These are phyloP conservation scores for Dipus sagitta DNA, from an alignment of 2,797 vertebrate genomes.

Conservation along the genomic window DNA sequence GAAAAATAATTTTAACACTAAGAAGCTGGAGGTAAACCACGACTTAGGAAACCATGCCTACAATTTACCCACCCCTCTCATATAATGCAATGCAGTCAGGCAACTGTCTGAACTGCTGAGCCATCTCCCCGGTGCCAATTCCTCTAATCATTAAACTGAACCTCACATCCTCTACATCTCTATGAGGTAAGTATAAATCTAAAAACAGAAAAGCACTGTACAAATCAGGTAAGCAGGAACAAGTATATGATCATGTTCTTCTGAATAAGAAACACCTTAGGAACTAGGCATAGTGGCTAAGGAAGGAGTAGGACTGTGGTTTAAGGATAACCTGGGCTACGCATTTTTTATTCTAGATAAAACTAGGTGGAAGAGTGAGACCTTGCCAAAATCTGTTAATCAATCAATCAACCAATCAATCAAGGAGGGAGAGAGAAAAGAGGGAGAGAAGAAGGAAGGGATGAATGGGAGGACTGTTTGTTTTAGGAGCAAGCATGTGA, in stretches of 20 bases:
- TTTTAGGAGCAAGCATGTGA: neutral
- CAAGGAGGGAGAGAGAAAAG: too few relatives aligned
- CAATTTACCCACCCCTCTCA: neutral
- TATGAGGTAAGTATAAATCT: conserved; percentile 9
- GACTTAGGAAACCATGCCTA: neutral
- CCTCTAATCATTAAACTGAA: conserved; percentile 36
- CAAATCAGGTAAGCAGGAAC: neutral
- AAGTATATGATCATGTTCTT: neutral
- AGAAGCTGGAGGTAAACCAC: conserved; percentile 16
- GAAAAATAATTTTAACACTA: conserved; percentile 70
- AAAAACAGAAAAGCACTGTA: neutral
- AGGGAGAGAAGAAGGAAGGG: too few relatives aligned
- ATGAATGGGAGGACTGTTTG: neutral
- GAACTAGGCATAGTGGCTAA: neutral
- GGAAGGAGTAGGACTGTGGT: neutral
- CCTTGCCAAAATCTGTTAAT: neutral
- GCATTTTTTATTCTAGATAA: neutral
- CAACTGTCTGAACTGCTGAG: too few relatives aligned
- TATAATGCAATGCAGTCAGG: neutral
- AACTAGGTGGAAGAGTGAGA: neutral
- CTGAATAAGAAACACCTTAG: neutral
- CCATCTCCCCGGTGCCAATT: too few relatives aligned
- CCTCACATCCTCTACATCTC: neutral
- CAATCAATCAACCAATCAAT: neutral
- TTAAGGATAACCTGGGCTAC: neutral